Evolutionary conservation across 2,113 vertebrate species (phyloP), one percentile per base, ranked within the genome.

Genomic region (Podarcis raffonei): DNA sequence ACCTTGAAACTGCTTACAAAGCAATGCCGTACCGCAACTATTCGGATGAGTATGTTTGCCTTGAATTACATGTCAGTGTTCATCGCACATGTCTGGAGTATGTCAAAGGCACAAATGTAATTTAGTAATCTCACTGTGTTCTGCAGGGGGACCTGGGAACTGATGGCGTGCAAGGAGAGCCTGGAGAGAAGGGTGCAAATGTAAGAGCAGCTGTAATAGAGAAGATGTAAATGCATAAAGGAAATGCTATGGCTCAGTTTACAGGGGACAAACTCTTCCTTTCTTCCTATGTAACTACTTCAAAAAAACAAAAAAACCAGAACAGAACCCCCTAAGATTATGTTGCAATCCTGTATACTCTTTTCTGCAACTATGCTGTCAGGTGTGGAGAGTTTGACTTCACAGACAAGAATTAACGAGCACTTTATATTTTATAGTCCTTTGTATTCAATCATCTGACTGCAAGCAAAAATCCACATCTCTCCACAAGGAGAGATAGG

Each of bases 111-210:
- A 18, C 18, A 48, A 5, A 81, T 66, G 3, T 23, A 3, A 84
- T 84, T 81, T 20, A 86, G 79, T 72, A 83, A 20, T 27, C 65
- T 80, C 11, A 66, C 48, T 30, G 25, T 93, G 13, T 71, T 32
- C 94, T 95, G 32, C 90, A 97, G 97, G 96, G 96, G 81, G 74
- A 87, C 11, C 83, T 87, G 32, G 91, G 93, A 91, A 87, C 83
- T 0, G 59, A 23, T 12, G 96, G 95, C 42, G 30, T 53, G 6
- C 89, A 35, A 72, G 96, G 96, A 48, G 87, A 90, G 30, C 15
- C 42, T 1, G 96, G 96, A 74, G 71, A 74, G 86, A 71, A 74
- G 4, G 96, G 96, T 15, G 42, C 76, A 79, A 76, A 39, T 91
- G 96, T 96, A 96, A 91, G 95, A 91, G 8, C 1, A 69, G 0